Evolutionary conservation across 2,888 invertebrate species (phyloP).

Genomic region (Leptinotarsa juncta): DNA sequence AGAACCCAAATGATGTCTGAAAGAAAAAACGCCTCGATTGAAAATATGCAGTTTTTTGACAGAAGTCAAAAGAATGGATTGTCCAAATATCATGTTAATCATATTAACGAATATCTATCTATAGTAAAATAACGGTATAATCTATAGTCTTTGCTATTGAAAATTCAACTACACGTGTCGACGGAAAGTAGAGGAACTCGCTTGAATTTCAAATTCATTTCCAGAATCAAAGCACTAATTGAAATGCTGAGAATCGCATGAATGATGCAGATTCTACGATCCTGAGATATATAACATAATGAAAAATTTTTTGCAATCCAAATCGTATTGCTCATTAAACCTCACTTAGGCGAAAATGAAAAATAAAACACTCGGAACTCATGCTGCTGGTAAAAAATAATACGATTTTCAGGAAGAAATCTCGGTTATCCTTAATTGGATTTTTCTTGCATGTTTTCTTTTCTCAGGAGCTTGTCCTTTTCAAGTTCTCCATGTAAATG

Average conservation of each 20-base stretch:
- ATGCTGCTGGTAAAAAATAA: conserved; percentile 3
- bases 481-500: conserved; percentile 8
- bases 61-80: too few relatives aligned
- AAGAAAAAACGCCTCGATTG: too few relatives aligned
- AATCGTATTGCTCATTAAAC: conserved; percentile 6
- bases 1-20: too few relatives aligned
- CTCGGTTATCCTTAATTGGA: conserved; percentile 11
- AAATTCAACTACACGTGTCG: too few relatives aligned
- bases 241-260: too few relatives aligned
- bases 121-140: too few relatives aligned
- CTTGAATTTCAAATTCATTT: background rate
- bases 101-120: too few relatives aligned
- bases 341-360: background rate
- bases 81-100: too few relatives aligned
- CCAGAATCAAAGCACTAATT: background rate
- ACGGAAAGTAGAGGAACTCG: background rate
- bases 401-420: background rate
- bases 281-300: background rate
- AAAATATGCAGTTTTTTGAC: too few relatives aligned
- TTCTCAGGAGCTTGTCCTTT: background rate
- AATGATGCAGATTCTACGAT: background rate
- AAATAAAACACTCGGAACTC: background rate
- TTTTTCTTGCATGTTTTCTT: conserved; percentile 11
- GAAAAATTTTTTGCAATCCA: background rate
- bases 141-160: too few relatives aligned